A percentile compares a stretch with the other conserved stretches of the same genome.
These are phyloP conservation scores for Diaphora mendica DNA, from an alignment of 2,888 invertebrate genomes.

Conservation along the genomic window DNA sequence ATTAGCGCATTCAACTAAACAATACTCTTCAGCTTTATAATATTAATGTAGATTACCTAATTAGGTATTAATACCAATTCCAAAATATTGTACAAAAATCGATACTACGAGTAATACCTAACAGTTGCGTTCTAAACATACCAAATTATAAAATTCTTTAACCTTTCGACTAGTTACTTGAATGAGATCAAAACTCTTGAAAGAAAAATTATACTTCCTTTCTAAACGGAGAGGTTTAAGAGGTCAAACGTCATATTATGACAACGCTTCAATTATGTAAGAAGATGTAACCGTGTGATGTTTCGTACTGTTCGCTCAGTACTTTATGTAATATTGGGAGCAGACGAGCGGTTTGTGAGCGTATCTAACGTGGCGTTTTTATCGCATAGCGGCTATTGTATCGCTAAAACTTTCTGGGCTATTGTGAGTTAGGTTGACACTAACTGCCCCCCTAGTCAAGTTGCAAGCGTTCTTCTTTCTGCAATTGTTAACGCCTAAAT, in stretches of 20 bases:
- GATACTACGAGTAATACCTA: no score
- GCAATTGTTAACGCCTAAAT: no score
- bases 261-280: constrained; percentile 37
- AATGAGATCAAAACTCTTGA: constrained; percentile 6
- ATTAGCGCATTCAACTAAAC: no score
- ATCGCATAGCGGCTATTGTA: not conserved
- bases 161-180: constrained; percentile 3
- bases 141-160: constrained; percentile 6
- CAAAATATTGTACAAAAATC: no score
- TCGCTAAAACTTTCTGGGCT: not conserved
- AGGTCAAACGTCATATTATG: constrained; percentile 45
- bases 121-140: constrained; percentile 1
- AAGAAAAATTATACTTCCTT: constrained; percentile 21
- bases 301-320: constrained; percentile 24
- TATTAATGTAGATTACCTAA: no score
- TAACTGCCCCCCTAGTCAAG: no score
- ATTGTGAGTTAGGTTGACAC: not conserved
- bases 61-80: no score
- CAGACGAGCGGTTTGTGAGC: constrained; percentile 22
- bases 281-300: constrained; percentile 30
- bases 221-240: constrained; percentile 25
- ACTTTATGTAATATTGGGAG: constrained; percentile 25
- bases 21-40: no score
- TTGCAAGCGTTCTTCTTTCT: no score
- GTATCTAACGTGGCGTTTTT: constrained; percentile 14